A percentile compares a stretch with the other conserved stretches of the same genome.
Conservation (phyloP, 64 coral and sea anemone genomes). For the Porites australiensis region DNA sequence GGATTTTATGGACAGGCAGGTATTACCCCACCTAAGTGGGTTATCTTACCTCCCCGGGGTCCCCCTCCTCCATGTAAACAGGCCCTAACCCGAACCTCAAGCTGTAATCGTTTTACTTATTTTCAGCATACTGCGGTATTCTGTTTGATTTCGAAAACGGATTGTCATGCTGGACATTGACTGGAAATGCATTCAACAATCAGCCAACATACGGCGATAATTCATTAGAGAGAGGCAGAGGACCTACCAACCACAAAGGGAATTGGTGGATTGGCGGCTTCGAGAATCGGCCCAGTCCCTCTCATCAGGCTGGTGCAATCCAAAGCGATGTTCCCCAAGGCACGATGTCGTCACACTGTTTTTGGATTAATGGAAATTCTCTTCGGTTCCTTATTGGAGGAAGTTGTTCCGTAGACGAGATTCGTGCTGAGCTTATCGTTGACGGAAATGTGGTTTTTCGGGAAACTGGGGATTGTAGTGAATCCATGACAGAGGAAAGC, state of each 20-base stretch:
- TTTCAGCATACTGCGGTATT: neutral
- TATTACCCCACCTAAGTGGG: too few relatives aligned
- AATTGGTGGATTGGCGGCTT: slow-evolving; percentile 17
- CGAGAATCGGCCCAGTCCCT: slow-evolving; percentile 35
- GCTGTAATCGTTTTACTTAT: neutral
- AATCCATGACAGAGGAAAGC: neutral
- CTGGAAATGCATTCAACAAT: neutral
- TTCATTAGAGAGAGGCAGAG: neutral
- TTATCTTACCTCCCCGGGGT: too few relatives aligned
- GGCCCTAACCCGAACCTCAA: too few relatives aligned
- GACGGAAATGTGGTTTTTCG: neutral
- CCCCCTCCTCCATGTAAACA: too few relatives aligned
- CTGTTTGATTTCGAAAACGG: slow-evolving; percentile 41
- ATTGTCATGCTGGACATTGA: neutral
- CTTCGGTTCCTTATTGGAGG: slow-evolving; percentile 18
- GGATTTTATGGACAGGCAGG: too few relatives aligned
- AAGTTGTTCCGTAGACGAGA: neutral
- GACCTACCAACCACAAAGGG: neutral
- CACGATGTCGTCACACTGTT: slow-evolving; percentile 11
- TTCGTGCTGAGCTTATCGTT: neutral
- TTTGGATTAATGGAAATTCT: neutral
- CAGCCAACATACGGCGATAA: too few relatives aligned
- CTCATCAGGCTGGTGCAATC: neutral
- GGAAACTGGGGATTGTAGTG: neutral
- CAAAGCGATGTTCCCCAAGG: slow-evolving; percentile 4